Base-by-base conservation (phyloP, 2,113 vertebrate species). In the Lycaon pictus region DNA sequence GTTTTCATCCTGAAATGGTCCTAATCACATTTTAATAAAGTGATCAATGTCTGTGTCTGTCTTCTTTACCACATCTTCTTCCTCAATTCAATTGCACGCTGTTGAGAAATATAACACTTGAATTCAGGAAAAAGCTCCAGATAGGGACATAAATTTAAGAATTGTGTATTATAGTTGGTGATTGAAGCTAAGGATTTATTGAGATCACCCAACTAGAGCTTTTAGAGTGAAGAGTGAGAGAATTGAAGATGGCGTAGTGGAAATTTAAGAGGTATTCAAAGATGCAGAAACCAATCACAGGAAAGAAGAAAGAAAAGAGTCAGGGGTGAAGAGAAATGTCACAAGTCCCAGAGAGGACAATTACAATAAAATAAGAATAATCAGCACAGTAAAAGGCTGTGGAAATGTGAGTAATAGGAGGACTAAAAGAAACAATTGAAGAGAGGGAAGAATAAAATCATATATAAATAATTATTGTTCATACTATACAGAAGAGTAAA, bases 101-200 rank as follows among this genome's bases (percentile, higher is more conserved):
- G 7, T 32, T 60, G 80, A 83, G 77, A 93, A 93, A 88, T n/a
- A 51, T 20, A 93, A 76, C 29, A 65, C 60, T 58, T 60, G 60
- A 69, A 91, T 88, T 88, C 13, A 79, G 48, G 25, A 23, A 43
- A 87, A 95, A 48, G 23, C 63, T 43, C 20, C 7, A 51, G 69
- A 43, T 32, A 53, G 79, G 20, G 12, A 89, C 19, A 58, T 95
- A 72, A 63, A 32, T 58, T 88, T 79, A 88, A 95, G 11, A 77
- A 63, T 13, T 27, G 55, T 71, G 11, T 56, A 56, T 69, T 93
- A 9, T 43, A 69, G 19, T 74, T 90, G 56, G 37, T 90, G 23
- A 88, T 55, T 48, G n/a, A 84, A 69, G 23, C 22, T 65, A 81
- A 86, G 58, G 29, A 96, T 62, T 86, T 90, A 58, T 72, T 92